Conservation (phyloP, 2,888 invertebrate genomes). For the Baccha elongata region DNA sequence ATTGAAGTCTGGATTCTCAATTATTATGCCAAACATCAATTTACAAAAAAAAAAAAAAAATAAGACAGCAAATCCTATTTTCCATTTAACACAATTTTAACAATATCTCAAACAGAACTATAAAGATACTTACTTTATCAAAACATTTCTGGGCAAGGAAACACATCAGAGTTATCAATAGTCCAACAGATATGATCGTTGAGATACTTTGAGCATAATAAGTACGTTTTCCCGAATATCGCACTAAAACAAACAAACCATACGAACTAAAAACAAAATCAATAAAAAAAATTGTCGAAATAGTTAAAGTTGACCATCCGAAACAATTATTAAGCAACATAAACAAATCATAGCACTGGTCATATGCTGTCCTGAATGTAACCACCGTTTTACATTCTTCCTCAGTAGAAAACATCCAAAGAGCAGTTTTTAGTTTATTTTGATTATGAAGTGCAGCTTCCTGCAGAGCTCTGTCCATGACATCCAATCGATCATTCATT, state of each 20-base stretch:
- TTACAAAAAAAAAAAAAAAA: too few relatives aligned
- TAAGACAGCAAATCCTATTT: too few relatives aligned
- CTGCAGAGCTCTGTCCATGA: conserved; percentile 34
- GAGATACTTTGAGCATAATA: neutral
- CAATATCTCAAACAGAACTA: conserved; percentile 36
- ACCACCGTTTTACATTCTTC: conserved; percentile 69
- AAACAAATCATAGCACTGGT: conserved; percentile 77
- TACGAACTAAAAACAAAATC: conserved; percentile 79
- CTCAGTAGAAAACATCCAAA: conserved; percentile 42
- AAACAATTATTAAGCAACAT: conserved; percentile 77
- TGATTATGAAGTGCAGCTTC: conserved; percentile 26
- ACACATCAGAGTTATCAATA: conserved; percentile 34
- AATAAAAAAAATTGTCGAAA: conserved; percentile 77
- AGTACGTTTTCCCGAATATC: neutral
- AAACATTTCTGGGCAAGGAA: conserved; percentile 48
- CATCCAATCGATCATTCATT: conserved; percentile 37
- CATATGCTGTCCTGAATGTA: conserved; percentile 77
- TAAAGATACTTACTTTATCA: conserved; percentile 53
- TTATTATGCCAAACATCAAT: too few relatives aligned
- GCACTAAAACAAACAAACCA: conserved; percentile 75
- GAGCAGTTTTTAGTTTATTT: neutral
- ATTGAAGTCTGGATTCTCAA: too few relatives aligned
- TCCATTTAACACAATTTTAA: too few relatives aligned
- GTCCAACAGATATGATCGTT: neutral
- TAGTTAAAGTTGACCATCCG: conserved; percentile 79